Percentiles rank a stretch among this genome's conserved stretches.
phyloP scores from a whole-genome alignment of 2,888 invertebrate genomes.

The Diarsia dahlii region DNA sequence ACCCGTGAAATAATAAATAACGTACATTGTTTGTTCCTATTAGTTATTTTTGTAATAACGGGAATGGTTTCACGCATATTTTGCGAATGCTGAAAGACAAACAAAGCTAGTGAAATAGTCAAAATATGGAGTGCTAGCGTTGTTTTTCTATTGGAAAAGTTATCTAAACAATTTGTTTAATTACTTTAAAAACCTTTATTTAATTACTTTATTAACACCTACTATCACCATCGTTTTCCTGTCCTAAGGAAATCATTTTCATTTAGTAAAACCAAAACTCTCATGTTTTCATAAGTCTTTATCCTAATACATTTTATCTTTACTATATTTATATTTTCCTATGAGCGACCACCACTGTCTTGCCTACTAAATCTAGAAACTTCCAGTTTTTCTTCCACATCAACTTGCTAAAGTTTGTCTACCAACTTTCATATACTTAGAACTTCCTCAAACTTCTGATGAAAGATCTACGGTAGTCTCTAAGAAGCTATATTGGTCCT shows the following conservation, averaged over 20 bases:
- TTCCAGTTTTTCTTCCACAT: not conserved
- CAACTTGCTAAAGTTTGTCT: not conserved
- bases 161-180: not conserved
- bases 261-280: not conserved
- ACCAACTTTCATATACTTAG: conserved; percentile 2
- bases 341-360: not conserved
- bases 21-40: conserved; percentile 52
- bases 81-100: not conserved
- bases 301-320: not conserved
- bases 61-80: conserved; percentile 17
- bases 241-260: not conserved
- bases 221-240: no score
- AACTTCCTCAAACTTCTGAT: not conserved
- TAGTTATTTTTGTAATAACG: conserved; percentile 46
- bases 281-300: not conserved
- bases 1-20: conserved; percentile 53
- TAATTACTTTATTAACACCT: no score
- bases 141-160: conserved; percentile 1
- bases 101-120: not conserved
- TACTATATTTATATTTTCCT: not conserved
- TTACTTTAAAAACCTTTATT: no score
- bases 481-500: conserved; percentile 25
- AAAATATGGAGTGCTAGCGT: not conserved
- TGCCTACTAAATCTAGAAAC: not conserved
- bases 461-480: not conserved